A percentile compares a stretch with the other conserved stretches of the same genome.
Conservation (phyloP, 2,113 vertebrate species). For the Empidonax traillii region DNA sequence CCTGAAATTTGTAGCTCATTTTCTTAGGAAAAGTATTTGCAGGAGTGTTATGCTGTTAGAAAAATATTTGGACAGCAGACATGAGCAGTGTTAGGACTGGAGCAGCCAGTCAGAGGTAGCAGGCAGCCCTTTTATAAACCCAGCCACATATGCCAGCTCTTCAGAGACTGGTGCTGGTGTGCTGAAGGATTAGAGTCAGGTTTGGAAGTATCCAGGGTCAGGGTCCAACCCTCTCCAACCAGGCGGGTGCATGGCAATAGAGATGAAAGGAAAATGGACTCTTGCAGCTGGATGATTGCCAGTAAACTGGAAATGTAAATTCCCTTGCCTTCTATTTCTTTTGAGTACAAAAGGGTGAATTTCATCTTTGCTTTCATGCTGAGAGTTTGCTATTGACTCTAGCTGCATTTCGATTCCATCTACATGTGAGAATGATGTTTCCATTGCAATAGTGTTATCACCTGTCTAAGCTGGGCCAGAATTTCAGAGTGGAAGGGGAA, state of each 20-base stretch:
- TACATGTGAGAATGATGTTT: background rate
- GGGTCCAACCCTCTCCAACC: background rate
- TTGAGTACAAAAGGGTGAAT: background rate
- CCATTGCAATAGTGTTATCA: background rate
- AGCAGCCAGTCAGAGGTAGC: background rate
- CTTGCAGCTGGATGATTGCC: background rate
- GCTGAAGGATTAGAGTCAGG: background rate
- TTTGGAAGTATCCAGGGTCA: fast-evolving
- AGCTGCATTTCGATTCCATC: background rate
- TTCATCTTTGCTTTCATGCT: background rate
- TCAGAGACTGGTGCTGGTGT: fast-evolving
- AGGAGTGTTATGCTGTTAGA: conserved; percentile 6
- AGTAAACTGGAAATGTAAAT: background rate
- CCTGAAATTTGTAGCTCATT: conserved; percentile 54
- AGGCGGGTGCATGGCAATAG: background rate
- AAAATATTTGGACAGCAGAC: background rate
- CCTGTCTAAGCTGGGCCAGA: background rate
- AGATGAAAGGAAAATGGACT: background rate
- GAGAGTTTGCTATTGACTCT: background rate
- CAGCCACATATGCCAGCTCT: background rate
- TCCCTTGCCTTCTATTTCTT: background rate
- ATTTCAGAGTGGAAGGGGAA: background rate
- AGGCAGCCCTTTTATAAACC: background rate
- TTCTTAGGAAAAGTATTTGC: conserved; percentile 46
- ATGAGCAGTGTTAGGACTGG: background rate